Base-by-base conservation (phyloP, 2,888 invertebrate species). In the Eucera pruinosa region DNA sequence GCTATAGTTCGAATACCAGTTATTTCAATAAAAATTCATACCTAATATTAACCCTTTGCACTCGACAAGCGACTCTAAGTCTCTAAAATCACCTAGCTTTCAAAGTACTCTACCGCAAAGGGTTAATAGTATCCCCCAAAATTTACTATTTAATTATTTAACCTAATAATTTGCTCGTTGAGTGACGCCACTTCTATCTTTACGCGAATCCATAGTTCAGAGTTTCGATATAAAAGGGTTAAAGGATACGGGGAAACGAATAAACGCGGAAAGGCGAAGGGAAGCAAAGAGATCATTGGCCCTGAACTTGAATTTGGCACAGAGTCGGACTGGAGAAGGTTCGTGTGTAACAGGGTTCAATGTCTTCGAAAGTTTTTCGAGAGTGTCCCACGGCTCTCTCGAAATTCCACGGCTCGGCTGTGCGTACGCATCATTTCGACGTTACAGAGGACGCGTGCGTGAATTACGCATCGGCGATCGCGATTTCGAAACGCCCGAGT, bases 351-450 rank as follows among this genome's bases (percentile, higher is more conserved):
- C 72, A 50, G 66, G 81, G 89, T 89, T 89, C 89, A 89, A 88
- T 80, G 89, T 78, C 90, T 90, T 89, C 80, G 90, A 89, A 90
- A 90, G 90, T 90, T 90, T 60, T 75, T 83, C 83, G 81, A 83
- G 80, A 78, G 83, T 75, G 81, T 61, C 62, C 66, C 71, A 65
- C 48, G 39, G 48, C 77, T 55, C 88, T 89, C 89, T 88, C 89
- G 84, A 90, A 90, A 89, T 88, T 89, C 82, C 82, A 78, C 69
- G 58, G 54, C 58, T 58, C 27, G 43, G 11, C n/a, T n/a, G n/a
- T 61, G 55, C 55, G 48, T 68, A 74, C 70, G 69, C 70, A 67
- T 83, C 80, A 74, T 62, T 54, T 55, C 13, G 36, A 57, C 61
- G 68, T 81, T 81, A 74, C 81, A 67, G 60, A 39, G 69, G 65